Conservation (phyloP, 2,113 vertebrate genomes). For the Hirundichthys speculiger region DNA sequence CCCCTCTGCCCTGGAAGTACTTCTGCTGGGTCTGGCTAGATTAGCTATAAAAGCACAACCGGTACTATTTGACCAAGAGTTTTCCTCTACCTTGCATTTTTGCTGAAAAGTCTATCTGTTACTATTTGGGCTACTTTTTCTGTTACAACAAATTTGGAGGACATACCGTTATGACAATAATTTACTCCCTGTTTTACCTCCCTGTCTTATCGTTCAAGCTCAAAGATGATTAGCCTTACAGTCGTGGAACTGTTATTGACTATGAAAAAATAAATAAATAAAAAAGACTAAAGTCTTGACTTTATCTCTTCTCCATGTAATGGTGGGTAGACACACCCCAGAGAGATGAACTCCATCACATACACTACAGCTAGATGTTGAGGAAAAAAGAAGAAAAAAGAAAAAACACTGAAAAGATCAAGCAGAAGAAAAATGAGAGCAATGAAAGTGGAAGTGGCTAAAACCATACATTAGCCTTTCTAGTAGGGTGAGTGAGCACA, state of each 20-base stretch:
- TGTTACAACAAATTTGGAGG: too few relatives aligned
- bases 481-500: conserved; percentile 36
- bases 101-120: too few relatives aligned
- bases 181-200: too few relatives aligned
- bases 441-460: conserved; percentile 20
- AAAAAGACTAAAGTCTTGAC: background rate
- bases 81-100: too few relatives aligned
- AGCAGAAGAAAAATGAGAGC: conserved; percentile 13
- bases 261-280: background rate
- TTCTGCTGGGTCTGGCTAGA: too few relatives aligned
- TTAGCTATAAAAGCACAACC: too few relatives aligned
- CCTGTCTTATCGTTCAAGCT: too few relatives aligned
- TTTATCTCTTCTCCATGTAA: conserved; percentile 4
- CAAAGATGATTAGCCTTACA: too few relatives aligned
- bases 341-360: conserved; percentile 17
- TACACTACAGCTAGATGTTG: conserved; percentile 21
- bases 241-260: background rate
- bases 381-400: conserved; percentile 21
- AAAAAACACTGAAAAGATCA: conserved; percentile 48
- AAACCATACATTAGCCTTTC: conserved; percentile 57
- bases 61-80: too few relatives aligned
- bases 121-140: too few relatives aligned
- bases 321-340: conserved; percentile 33
- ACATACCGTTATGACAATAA: too few relatives aligned
- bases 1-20: too few relatives aligned